These are phyloP conservation scores for Euphydryas editha DNA, from an alignment of 2,888 invertebrate genomes.

Conservation along the genomic window DNA sequence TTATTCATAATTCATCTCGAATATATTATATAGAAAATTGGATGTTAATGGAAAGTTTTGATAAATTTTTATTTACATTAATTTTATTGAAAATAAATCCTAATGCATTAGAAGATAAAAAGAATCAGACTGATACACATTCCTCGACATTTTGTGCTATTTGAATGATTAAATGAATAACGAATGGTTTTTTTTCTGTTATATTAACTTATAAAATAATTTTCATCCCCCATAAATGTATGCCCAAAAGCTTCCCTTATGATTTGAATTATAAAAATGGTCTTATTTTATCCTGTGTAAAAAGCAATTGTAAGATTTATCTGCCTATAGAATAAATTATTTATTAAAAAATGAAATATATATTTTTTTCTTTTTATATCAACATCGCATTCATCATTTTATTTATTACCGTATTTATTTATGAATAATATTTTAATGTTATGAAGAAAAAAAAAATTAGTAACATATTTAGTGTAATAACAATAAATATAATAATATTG, in stretches of 20 bases:
- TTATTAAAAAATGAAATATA: constrained; percentile 37
- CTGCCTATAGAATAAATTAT: constrained; percentile 45
- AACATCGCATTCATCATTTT: background rate
- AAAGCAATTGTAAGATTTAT: constrained; percentile 41
- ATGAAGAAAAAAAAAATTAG: background rate
- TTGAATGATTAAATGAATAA: constrained; percentile 21
- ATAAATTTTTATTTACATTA: constrained; percentile 7
- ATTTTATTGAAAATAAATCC: constrained; percentile 14
- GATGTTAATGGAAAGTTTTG: background rate
- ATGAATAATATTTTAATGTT: background rate
- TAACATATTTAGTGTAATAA: too few relatives aligned
- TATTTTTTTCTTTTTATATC: constrained; percentile 26
- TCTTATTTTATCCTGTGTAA: constrained; percentile 32
- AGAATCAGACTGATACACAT: constrained; percentile 39
- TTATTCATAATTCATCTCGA: constrained; percentile 10
- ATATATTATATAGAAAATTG: constrained; percentile 10
- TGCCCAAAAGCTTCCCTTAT: constrained; percentile 32
- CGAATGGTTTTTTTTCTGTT: constrained; percentile 13
- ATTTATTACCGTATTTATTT: background rate
- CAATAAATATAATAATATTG: too few relatives aligned
- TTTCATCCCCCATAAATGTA: constrained; percentile 16
- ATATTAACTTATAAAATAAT: constrained; percentile 15
- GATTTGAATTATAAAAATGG: constrained; percentile 24
- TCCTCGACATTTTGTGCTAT: constrained; percentile 32
- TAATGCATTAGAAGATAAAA: constrained; percentile 23